Evolutionary conservation across 2,113 vertebrate genomes (phyloP), one percentile per base, ranked within the genome.

Genomic region (Leuciscus idus): DNA sequence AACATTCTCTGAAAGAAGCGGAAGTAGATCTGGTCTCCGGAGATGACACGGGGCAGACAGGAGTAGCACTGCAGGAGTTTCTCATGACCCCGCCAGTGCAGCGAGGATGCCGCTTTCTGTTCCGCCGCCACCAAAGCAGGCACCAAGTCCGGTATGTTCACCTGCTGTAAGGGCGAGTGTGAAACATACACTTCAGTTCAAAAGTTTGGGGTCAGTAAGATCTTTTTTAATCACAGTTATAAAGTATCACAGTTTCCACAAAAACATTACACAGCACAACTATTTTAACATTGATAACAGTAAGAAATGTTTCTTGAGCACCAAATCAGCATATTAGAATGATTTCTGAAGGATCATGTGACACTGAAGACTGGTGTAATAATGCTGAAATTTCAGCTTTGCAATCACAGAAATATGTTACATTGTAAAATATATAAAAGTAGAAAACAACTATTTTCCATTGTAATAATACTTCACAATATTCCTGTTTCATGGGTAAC

Each of bases 1-100:
- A 98, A 95, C 95, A 98, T 97, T 90, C 97, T 96, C 87, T 96
- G 96, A 72, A 97, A 94, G 93, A 99, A 98, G 78, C 95, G 96
- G 85, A 97, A 97, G 94, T 98, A 97, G 91, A 99, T 97, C 90
- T 97, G 95, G 88, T 99, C 97, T 84, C 97, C 98, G 2, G 97
- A 95, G 89, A 99, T 93, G 89, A 99, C 90, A 4, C 96, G 94
- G 11, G 97, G 97, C 91, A 99, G 93, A 90, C 96, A 98, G 83
- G 96, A 94, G 39, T 96, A 98, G 86, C 96, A 96, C 91, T 97
- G 97, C 52, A 99, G 92, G 80, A 98, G 91, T 89, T 97, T 98
- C 92, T 98, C 97, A 0, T 99, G 98, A 2, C 95, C 95, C 82
- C 98, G 95, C 98, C 98, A 99, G 62, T 97, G 98, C 72, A 99